Evolutionary conservation across 2,888 invertebrate genomes (phyloP).

Genomic region (Notodonta ziczac): DNA sequence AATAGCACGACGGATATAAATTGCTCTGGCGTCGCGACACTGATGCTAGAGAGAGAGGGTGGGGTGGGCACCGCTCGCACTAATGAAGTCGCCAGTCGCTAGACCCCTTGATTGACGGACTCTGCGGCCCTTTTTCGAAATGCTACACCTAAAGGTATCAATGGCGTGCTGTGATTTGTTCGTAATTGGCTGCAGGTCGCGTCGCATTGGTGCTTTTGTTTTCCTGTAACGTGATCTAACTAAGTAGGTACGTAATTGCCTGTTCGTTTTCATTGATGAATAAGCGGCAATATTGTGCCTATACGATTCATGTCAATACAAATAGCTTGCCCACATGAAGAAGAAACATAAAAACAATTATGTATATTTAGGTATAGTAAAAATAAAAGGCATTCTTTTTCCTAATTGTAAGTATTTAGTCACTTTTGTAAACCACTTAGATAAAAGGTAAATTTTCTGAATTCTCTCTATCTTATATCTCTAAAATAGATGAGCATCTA

Average conservation of each 20-base stretch:
- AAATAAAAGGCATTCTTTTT: too few relatives aligned
- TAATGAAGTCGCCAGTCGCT: slow-evolving; percentile 80
- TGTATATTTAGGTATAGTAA: too few relatives aligned
- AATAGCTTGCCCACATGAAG: not conserved
- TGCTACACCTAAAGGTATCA: slow-evolving; percentile 70
- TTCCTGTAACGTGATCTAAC: slow-evolving; percentile 35
- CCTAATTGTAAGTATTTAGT: too few relatives aligned
- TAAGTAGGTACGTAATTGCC: not conserved
- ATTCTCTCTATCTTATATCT: too few relatives aligned
- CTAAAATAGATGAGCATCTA: too few relatives aligned
- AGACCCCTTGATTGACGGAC: slow-evolving; percentile 80
- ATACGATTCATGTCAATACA: not conserved
- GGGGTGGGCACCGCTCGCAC: slow-evolving; percentile 58
- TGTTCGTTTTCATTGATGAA: not conserved
- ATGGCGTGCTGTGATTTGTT: slow-evolving; percentile 73
- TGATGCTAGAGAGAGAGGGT: slow-evolving; percentile 66
- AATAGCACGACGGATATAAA: slow-evolving; percentile 85
- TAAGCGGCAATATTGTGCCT: not conserved
- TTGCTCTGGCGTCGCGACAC: slow-evolving; percentile 81
- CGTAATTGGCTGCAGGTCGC: slow-evolving; percentile 53
- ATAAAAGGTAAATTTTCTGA: too few relatives aligned
- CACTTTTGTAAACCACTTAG: too few relatives aligned
- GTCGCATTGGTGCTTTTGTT: slow-evolving; percentile 50
- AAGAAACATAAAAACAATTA: too few relatives aligned
- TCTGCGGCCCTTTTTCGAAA: slow-evolving; percentile 74